phyloP scores from a whole-genome alignment of 2,797 vertebrate genomes.

The Pseudomugil tenellus region DNA sequence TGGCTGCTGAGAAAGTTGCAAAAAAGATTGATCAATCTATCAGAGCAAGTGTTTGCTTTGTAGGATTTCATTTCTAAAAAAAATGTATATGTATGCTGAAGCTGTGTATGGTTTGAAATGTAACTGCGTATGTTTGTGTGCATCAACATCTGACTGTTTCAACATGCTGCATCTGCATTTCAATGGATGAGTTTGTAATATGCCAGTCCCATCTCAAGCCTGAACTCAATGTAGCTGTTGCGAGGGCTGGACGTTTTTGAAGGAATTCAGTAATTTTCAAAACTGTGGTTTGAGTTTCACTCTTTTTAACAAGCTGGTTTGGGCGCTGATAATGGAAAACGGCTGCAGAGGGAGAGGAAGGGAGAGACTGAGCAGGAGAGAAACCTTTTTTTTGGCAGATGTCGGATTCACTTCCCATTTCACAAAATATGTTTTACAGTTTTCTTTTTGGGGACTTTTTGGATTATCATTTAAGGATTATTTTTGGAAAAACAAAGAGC shows the following conservation, averaged over 20 bases:
- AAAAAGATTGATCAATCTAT: background rate
- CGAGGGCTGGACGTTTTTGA: conserved; percentile 75
- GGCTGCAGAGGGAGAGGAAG: conserved; percentile 61
- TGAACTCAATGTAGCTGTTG: conserved; percentile 65
- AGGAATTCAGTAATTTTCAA: conserved; percentile 83
- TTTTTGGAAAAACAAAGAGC: conserved; percentile 18
- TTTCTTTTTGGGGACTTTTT: conserved; percentile 37
- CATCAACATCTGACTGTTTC: conserved; percentile 9
- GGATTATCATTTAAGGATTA: conserved; percentile 35
- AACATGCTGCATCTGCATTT: background rate
- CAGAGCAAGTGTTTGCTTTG: background rate
- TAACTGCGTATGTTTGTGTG: conserved; percentile 7
- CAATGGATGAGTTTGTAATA: conserved; percentile 25
- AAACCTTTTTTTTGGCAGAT: conserved; percentile 36
- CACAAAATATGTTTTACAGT: conserved; percentile 55
- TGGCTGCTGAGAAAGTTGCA: conserved; percentile 34
- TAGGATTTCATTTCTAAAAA: no score
- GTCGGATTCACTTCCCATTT: conserved; percentile 62
- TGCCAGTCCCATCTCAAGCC: conserved; percentile 67
- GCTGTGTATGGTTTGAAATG: background rate
- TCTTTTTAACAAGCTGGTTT: conserved; percentile 82
- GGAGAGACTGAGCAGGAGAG: conserved; percentile 21
- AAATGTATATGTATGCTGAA: background rate
- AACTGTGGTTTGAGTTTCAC: conserved; percentile 83
- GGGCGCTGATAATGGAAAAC: conserved; percentile 84